These are phyloP conservation scores for Julus scandinavius DNA, from an alignment of 2,888 invertebrate genomes.

Conservation along the genomic window DNA sequence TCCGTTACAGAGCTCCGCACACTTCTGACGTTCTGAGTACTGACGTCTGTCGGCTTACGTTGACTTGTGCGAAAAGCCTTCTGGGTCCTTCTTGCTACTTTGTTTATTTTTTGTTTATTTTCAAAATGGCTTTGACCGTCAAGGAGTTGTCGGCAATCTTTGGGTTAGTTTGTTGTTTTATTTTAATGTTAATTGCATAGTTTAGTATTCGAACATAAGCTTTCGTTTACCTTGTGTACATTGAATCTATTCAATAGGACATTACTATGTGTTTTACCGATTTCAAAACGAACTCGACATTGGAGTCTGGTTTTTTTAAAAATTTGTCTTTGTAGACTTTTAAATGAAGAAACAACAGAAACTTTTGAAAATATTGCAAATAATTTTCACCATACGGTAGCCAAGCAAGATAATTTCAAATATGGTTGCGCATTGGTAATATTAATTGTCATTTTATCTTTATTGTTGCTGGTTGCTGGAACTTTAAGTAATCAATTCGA, in stretches of 20 bases:
- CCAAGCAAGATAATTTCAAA: conserved; percentile 82
- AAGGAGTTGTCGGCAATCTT: conserved; percentile 70
- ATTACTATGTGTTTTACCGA: too few relatives aligned
- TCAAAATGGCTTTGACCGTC: conserved; percentile 68
- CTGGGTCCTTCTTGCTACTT: too few relatives aligned
- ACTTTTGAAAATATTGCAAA: conserved; percentile 79
- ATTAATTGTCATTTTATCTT: not conserved
- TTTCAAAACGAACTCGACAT: too few relatives aligned
- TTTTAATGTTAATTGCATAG: not conserved
- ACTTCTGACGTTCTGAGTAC: too few relatives aligned
- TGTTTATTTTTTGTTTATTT: too few relatives aligned
- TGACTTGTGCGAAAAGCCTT: too few relatives aligned
- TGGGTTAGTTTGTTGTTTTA: conserved; percentile 26
- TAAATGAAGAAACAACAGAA: conserved; percentile 79
- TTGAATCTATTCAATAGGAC: too few relatives aligned
- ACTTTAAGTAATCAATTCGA: not conserved
- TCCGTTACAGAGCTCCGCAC: too few relatives aligned
- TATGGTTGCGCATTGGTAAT: conserved; percentile 73
- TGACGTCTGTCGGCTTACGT: too few relatives aligned
- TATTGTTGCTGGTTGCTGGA: not conserved
- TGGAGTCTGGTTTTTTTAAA: too few relatives aligned
- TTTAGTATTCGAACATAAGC: not conserved
- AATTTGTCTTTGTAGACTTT: conserved; percentile 72
- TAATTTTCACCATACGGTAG: conserved; percentile 82
- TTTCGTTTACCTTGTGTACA: too few relatives aligned